phyloP scores from a whole-genome alignment of 2,113 vertebrate genomes.

The Clarias gariepinus region DNA sequence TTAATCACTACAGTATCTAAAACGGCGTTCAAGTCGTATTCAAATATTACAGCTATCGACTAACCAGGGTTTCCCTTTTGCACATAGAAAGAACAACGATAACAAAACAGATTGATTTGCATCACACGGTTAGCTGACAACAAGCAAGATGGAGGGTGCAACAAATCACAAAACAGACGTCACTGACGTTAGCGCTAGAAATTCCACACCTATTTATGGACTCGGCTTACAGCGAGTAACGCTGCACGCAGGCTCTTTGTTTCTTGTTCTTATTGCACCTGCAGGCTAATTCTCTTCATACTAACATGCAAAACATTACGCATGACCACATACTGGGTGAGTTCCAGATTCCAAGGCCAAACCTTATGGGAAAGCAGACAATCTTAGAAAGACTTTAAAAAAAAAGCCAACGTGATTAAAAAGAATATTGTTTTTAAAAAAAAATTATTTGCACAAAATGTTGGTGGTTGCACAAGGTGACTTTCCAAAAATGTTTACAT shows the following conservation, averaged over 20 bases:
- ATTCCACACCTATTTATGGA: not conserved
- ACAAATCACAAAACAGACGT: not conserved
- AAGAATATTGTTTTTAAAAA: too few relatives aligned
- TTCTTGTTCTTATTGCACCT: conserved; percentile 43
- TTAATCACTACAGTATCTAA: not conserved
- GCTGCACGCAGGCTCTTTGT: not conserved
- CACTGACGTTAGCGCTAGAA: not conserved
- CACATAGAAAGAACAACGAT: conserved; percentile 54
- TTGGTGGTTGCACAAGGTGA: too few relatives aligned
- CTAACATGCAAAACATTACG: conserved; percentile 7
- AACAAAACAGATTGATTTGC: conserved; percentile 28
- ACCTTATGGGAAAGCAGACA: conserved; percentile 38
- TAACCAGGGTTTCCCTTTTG: not conserved
- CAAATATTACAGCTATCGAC: conserved; percentile 7
- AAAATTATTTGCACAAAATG: too few relatives aligned
- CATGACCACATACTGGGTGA: conserved; percentile 31
- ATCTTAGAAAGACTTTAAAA: not conserved
- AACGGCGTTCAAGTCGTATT: not conserved
- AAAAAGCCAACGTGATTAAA: not conserved
- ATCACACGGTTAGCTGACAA: conserved; percentile 18
- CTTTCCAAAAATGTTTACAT: too few relatives aligned
- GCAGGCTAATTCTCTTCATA: conserved; percentile 61
- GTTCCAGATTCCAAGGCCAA: conserved; percentile 36
- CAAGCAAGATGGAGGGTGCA: not conserved
- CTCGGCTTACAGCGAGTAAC: not conserved